phyloP scores from a whole-genome alignment of 2,888 invertebrate genomes.

The Clepsis dumicolana region DNA sequence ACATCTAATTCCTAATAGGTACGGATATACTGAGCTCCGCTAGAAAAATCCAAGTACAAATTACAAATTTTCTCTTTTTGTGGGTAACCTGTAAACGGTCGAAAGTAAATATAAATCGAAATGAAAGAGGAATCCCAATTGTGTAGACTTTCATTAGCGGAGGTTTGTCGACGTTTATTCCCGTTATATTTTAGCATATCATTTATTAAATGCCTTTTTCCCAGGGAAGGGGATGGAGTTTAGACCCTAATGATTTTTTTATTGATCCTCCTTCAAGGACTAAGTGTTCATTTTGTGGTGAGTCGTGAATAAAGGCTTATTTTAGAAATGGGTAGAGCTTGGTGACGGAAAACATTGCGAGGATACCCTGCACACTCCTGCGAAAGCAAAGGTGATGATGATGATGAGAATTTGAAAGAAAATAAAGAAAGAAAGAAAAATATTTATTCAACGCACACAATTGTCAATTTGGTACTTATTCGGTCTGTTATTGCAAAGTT shows the following conservation, averaged over 20 bases:
- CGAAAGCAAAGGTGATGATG: too few species aligned
- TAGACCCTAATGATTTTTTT: slow-evolving; percentile 4
- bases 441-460: too few species aligned
- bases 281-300: not conserved
- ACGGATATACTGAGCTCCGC: too few species aligned
- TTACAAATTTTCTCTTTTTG: not conserved
- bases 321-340: not conserved
- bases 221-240: slow-evolving; percentile 2
- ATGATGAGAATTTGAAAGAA: too few species aligned
- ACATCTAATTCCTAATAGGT: too few species aligned
- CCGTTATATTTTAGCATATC: slow-evolving; percentile 13
- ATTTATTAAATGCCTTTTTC: slow-evolving; percentile 20
- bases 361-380: too few species aligned
- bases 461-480: too few species aligned
- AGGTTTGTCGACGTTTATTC: slow-evolving; percentile 1
- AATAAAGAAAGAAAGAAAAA: too few species aligned
- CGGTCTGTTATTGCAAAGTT: too few species aligned
- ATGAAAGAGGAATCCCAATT: not conserved
- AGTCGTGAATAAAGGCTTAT: not conserved
- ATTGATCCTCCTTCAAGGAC: not conserved
- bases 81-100: not conserved
- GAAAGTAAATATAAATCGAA: slow-evolving; percentile 7
- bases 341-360: too few species aligned
- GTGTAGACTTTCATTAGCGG: slow-evolving; percentile 14
- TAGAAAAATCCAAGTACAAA: not conserved